Evolutionary conservation across 2,888 invertebrate species (phyloP).

Genomic region (Pecten maximus): DNA sequence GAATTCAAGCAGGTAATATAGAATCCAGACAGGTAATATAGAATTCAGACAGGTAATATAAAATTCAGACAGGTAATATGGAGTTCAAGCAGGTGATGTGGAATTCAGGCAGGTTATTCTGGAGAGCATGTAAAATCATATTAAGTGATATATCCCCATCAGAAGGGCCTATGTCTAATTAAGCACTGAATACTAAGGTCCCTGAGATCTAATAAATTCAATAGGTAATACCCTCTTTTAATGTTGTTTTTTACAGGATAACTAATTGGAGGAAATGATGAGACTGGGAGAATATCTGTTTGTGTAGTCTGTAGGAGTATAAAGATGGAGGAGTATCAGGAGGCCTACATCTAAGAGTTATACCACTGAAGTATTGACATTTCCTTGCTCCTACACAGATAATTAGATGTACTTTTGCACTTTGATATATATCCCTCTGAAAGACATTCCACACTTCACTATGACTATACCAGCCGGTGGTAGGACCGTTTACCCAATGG

Average conservation of each 20-base stretch:
- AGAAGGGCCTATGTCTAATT: no score
- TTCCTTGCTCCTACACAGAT: neutral
- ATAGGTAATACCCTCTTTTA: no score
- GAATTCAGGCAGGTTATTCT: no score
- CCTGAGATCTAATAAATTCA: no score
- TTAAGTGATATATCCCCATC: no score
- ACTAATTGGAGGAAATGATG: neutral
- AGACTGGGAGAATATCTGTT: neutral
- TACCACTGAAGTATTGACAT: neutral
- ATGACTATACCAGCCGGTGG: neutral
- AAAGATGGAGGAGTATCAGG: neutral
- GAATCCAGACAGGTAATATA: no score
- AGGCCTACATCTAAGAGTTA: neutral
- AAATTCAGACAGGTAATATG: no score
- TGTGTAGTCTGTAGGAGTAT: neutral
- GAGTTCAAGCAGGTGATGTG: no score
- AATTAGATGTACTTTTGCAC: neutral
- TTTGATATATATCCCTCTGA: neutral
- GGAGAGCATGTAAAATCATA: no score
- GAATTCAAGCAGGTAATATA: no score
- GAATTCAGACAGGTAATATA: no score
- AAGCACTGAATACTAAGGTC: no score
- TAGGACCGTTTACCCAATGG: neutral
- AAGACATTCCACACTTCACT: neutral
- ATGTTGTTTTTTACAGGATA: neutral